A percentile compares a stretch with the other conserved stretches of the same genome.
These are phyloP conservation scores for Bucco capensis DNA, from an alignment of 2,113 vertebrate genomes.

Conservation along the genomic window DNA sequence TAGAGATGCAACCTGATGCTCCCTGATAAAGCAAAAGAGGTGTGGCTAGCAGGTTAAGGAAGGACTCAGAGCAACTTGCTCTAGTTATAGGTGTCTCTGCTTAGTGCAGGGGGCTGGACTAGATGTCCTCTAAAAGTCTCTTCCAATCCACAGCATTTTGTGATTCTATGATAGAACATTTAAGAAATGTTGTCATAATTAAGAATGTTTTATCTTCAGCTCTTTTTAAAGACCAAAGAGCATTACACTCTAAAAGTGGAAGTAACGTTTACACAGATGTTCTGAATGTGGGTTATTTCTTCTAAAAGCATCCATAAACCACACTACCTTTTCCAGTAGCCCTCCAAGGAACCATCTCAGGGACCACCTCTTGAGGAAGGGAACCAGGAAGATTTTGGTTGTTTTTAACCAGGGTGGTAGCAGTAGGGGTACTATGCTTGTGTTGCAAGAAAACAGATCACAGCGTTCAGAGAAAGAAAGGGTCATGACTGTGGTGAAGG, in stretches of 20 bases:
- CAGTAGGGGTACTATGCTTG: rapidly evolving
- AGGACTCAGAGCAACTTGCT: no score
- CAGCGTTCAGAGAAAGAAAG: not conserved
- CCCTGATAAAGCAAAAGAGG: no score
- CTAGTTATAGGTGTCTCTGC: no score
- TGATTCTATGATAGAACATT: not conserved
- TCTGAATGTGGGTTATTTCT: not conserved
- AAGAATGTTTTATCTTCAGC: not conserved
- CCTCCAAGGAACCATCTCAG: not conserved
- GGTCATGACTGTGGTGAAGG: rapidly evolving
- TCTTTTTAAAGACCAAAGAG: not conserved
- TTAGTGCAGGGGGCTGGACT: no score
- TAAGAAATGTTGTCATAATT: not conserved
- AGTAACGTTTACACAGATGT: not conserved
- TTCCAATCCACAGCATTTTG: no score
- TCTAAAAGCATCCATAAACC: not conserved
- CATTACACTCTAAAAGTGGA: not conserved
- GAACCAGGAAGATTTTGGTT: not conserved
- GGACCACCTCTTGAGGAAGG: not conserved
- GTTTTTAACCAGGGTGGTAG: not conserved
- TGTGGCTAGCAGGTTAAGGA: no score
- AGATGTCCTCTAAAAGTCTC: no score
- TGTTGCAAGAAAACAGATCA: rapidly evolving
- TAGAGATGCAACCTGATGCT: no score
- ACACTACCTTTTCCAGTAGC: not conserved